A percentile compares a stretch with the other conserved stretches of the same genome.
phyloP scores from a whole-genome alignment of 2,888 invertebrate genomes.

The Micropterix aruncella region DNA sequence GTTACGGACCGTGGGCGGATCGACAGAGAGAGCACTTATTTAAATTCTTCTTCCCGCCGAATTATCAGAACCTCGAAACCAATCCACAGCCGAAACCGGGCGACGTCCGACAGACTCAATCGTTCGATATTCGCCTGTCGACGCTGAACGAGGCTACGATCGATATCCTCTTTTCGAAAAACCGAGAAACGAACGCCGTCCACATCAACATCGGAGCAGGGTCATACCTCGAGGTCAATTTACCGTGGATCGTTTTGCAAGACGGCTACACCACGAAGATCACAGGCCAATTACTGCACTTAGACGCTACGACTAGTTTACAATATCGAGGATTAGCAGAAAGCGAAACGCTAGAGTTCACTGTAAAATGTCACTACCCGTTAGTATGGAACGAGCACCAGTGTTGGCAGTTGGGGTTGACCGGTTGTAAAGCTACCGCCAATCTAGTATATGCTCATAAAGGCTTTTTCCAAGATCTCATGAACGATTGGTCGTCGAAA shows the following conservation, averaged over 20 bases:
- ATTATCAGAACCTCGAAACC: constrained; percentile 65
- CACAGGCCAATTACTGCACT: constrained; percentile 83
- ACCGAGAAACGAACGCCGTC: constrained; percentile 87
- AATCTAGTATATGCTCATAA: constrained; percentile 91
- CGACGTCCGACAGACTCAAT: constrained; percentile 75
- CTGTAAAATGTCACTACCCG: constrained; percentile 79
- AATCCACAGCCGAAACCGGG: constrained; percentile 77
- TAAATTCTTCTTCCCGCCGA: constrained; percentile 90
- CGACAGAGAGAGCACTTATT: constrained; percentile 90
- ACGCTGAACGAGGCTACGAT: constrained; percentile 88
- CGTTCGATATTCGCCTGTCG: constrained; percentile 84
- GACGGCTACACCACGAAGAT: constrained; percentile 85
- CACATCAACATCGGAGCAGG: constrained; percentile 93
- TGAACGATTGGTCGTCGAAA: constrained; percentile 95
- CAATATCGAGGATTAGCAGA: constrained; percentile 86
- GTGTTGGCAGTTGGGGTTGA: constrained; percentile 82
- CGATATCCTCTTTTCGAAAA: constrained; percentile 93
- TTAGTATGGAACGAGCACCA: constrained; percentile 94
- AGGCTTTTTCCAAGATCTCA: constrained; percentile 89
- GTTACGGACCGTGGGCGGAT: constrained; percentile 99
- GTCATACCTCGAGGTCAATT: constrained; percentile 90
- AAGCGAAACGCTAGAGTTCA: constrained; percentile 90
- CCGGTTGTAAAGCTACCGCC: constrained; percentile 88
- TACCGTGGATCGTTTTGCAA: constrained; percentile 84
- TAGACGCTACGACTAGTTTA: constrained; percentile 92